phyloP scores from a whole-genome alignment of 2,113 vertebrate genomes.

The Erpornis zantholeuca region DNA sequence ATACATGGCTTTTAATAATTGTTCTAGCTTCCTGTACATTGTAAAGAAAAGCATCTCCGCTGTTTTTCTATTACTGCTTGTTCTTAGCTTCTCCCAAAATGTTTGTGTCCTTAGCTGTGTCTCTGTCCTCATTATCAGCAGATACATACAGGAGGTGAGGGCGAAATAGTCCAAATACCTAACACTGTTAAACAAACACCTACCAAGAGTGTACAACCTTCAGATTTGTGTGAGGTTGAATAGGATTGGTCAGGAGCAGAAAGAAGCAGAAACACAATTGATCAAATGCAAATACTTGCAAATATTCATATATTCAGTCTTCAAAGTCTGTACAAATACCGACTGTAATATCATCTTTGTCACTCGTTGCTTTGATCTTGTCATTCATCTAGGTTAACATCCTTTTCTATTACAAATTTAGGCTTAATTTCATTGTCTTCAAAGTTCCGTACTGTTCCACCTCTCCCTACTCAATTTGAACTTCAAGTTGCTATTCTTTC shows the following conservation, averaged over 20 bases:
- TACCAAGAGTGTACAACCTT: neutral
- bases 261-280: constrained; percentile 8
- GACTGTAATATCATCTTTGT: constrained; percentile 51
- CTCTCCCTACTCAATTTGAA: constrained; percentile 34
- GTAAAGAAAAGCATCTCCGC: neutral
- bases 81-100: neutral
- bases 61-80: neutral
- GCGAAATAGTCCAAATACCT: neutral
- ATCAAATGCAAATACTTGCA: constrained; percentile 63
- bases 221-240: neutral
- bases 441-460: constrained; percentile 29
- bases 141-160: neutral
- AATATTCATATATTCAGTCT: constrained; percentile 61
- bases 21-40: neutral
- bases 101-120: neutral
- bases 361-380: constrained; percentile 59
- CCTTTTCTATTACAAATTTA: constrained; percentile 57
- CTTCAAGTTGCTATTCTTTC: constrained; percentile 6
- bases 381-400: constrained; percentile 53
- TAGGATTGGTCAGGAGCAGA: constrained; percentile 25
- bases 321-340: constrained; percentile 57
- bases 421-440: constrained; percentile 58
- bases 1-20: neutral
- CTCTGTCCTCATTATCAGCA: neutral
- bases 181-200: neutral